Evolutionary conservation across 2,113 vertebrate genomes (phyloP).

Genomic region (Cinclus mexicanus): DNA sequence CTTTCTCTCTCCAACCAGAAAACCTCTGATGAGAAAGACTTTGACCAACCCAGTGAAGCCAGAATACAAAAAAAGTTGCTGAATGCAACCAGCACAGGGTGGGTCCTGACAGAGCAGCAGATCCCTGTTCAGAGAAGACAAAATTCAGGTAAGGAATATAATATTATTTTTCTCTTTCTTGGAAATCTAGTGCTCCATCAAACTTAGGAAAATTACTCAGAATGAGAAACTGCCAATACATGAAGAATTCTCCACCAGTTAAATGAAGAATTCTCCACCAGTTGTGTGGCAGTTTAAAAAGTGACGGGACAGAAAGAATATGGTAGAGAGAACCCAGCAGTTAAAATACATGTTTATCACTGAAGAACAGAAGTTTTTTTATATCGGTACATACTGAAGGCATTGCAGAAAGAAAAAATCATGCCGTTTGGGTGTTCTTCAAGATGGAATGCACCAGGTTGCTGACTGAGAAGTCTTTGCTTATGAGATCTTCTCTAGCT

Average conservation of each 20-base stretch:
- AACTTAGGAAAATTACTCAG: slow-evolving; percentile 26
- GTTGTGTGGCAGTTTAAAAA: background rate
- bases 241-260: background rate
- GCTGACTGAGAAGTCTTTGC: background rate
- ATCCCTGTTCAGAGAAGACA: slow-evolving; percentile 72
- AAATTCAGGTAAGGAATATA: slow-evolving; percentile 70
- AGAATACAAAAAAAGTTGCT: slow-evolving; percentile 72
- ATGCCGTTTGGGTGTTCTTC: background rate
- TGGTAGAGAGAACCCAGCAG: background rate
- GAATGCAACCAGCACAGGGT: slow-evolving; percentile 72
- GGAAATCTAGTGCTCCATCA: slow-evolving; percentile 74
- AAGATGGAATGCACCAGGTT: background rate
- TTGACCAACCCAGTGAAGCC: slow-evolving; percentile 66
- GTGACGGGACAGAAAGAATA: background rate
- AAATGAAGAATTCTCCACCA: background rate
- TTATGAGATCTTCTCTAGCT: background rate
- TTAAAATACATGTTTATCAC: background rate
- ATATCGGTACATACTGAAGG: background rate
- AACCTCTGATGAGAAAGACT: slow-evolving; percentile 71
- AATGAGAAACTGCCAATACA: background rate
- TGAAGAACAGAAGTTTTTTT: slow-evolving; percentile 13
- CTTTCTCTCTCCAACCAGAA: slow-evolving; percentile 74
- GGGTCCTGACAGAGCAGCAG: slow-evolving; percentile 68
- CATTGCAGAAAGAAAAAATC: background rate
- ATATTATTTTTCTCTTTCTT: slow-evolving; percentile 68